phyloP scores from a whole-genome alignment of 1,140 invertebrate genomes.

The Dryas iulia region DNA sequence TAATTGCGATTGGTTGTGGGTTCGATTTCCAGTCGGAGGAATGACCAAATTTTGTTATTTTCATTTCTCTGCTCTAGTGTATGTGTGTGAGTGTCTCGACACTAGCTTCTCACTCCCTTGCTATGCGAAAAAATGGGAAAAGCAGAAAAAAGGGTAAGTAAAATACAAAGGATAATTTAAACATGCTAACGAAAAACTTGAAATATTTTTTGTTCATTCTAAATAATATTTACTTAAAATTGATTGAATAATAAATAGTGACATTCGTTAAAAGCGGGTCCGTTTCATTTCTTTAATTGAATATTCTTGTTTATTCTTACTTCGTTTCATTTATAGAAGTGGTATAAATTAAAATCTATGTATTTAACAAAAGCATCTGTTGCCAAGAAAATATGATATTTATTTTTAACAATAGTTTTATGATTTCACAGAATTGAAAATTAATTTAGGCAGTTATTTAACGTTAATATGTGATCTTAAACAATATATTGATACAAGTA shows the following conservation, averaged over 20 bases:
- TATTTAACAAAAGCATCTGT: not conserved
- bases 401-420: not conserved
- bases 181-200: not conserved
- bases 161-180: too few relatives aligned
- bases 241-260: not conserved
- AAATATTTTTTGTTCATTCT: not conserved
- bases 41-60: too few relatives aligned
- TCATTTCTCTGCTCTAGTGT: too few relatives aligned
- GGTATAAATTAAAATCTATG: not conserved
- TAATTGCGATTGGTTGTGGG: too few relatives aligned
- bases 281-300: constrained; percentile 7
- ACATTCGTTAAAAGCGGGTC: not conserved
- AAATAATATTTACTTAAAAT: constrained; percentile 1
- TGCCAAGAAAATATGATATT: not conserved
- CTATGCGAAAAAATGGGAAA: too few relatives aligned
- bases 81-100: too few relatives aligned
- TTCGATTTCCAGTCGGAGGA: too few relatives aligned
- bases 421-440: not conserved
- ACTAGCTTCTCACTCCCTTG: too few relatives aligned
- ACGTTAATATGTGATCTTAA: too few relatives aligned
- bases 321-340: not conserved
- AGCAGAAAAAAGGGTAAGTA: too few relatives aligned
- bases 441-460: too few relatives aligned
- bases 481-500: too few relatives aligned
- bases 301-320: constrained; percentile 7